Conservation (phyloP, 2,113 vertebrate species). For the Tenrec ecaudatus region DNA sequence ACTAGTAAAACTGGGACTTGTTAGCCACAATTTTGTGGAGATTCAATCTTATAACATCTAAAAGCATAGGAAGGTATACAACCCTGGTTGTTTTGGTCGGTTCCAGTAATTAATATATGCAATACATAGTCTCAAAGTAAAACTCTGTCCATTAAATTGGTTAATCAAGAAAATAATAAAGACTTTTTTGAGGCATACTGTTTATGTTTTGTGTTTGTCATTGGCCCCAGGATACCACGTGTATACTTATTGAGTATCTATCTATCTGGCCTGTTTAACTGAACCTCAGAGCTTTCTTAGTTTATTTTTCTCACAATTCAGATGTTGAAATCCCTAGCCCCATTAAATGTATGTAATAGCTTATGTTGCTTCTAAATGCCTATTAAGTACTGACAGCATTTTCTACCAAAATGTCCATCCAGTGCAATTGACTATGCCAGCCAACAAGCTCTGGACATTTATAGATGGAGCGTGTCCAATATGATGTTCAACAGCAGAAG, state of each 20-base stretch:
- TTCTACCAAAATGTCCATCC: constrained; percentile 51
- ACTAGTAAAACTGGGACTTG: not conserved
- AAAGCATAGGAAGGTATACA: not conserved
- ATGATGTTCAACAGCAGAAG: not conserved
- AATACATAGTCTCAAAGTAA: constrained; percentile 6
- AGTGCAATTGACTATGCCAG: not conserved
- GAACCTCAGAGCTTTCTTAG: constrained; percentile 25
- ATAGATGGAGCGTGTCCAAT: not conserved
- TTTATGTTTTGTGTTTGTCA: not conserved
- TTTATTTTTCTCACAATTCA: constrained; percentile 49
- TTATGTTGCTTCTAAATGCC: constrained; percentile 62
- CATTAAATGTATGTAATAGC: constrained; percentile 63
- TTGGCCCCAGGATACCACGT: not conserved
- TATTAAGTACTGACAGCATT: constrained; percentile 54
- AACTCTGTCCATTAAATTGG: not conserved
- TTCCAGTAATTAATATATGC: constrained; percentile 49
- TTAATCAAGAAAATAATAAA: not conserved
- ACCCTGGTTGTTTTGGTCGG: not conserved
- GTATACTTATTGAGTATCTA: not conserved
- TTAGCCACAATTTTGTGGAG: not conserved
- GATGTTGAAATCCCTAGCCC: constrained; percentile 43
- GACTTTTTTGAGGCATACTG: constrained; percentile 19
- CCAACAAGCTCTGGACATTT: constrained; percentile 27
- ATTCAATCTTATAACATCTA: constrained; percentile 17
- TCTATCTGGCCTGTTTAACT: constrained; percentile 55